Conservation (phyloP, 2,888 invertebrate genomes). For the Diachrysia chrysitis region DNA sequence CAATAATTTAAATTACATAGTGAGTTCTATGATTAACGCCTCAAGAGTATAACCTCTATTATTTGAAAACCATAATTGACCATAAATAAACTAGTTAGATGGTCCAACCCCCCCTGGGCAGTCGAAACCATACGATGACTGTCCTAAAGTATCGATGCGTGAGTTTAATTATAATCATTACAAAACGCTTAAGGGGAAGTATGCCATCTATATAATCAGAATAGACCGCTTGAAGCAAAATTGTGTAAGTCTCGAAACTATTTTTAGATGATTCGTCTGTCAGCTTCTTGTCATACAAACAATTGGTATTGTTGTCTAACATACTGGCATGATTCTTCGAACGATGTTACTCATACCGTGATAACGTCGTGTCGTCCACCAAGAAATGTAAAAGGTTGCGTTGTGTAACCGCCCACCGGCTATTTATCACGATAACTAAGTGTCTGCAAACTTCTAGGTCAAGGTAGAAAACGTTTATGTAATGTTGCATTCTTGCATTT, state of each 20-base stretch:
- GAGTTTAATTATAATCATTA: neutral
- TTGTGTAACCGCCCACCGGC: conserved; percentile 17
- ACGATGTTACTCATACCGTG: conserved; percentile 6
- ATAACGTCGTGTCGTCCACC: conserved; percentile 7
- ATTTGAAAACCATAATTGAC: neutral
- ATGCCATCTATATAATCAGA: conserved; percentile 4
- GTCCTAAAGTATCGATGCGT: conserved; percentile 1
- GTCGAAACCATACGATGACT: neutral
- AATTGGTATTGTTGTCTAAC: conserved; percentile 12
- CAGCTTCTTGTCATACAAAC: conserved; percentile 3
- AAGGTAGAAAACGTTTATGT: conserved; percentile 27
- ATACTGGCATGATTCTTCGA: conserved; percentile 15
- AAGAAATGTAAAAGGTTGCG: conserved; percentile 36
- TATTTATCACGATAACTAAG: conserved; percentile 21
- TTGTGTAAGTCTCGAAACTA: neutral
- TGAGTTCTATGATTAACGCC: neutral
- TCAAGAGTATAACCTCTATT: neutral
- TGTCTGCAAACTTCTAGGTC: conserved; percentile 27
- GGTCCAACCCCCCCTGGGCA: neutral
- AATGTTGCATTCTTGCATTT: conserved; percentile 36
- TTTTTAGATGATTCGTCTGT: conserved; percentile 5
- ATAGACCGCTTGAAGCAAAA: neutral
- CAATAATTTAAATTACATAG: neutral
- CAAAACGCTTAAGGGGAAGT: conserved; percentile 2
- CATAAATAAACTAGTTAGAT: conserved; percentile 3